A percentile compares a stretch with the other conserved stretches of the same genome.
These are phyloP conservation scores for Eurosta solidaginis DNA, from an alignment of 1,140 invertebrate genomes.

Conservation along the genomic window DNA sequence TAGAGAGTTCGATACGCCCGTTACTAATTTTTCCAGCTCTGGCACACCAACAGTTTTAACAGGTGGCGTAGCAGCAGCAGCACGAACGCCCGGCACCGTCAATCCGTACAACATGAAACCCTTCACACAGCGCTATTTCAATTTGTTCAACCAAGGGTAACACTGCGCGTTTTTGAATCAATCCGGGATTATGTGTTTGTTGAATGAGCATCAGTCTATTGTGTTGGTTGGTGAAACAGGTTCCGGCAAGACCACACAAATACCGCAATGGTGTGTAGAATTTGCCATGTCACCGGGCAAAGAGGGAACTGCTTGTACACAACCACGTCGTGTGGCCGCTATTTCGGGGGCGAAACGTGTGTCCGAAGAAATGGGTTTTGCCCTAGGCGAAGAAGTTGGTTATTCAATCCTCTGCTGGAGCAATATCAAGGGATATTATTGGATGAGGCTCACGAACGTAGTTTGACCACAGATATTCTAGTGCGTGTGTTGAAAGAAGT, in stretches of 20 bases:
- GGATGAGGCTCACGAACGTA: slow-evolving; percentile 97
- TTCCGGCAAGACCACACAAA: too few relatives aligned
- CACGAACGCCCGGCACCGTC: slow-evolving; percentile 50
- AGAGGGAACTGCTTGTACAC: too few relatives aligned
- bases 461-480: slow-evolving; percentile 92
- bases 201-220: slow-evolving; percentile 69
- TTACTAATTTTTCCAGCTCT: neutral
- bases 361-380: too few relatives aligned
- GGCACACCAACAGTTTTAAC: slow-evolving; percentile 54
- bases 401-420: too few relatives aligned
- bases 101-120: slow-evolving; percentile 77
- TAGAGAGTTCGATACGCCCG: neutral
- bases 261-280: slow-evolving; percentile 95
- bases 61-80: slow-evolving; percentile 59
- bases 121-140: slow-evolving; percentile 81
- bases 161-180: slow-evolving; percentile 97
- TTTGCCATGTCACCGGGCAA: slow-evolving; percentile 74
- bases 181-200: slow-evolving; percentile 92
- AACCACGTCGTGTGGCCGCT: too few relatives aligned
- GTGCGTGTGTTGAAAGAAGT: slow-evolving; percentile 81
- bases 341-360: too few relatives aligned
- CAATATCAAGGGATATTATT: slow-evolving; percentile 88
- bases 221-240: too few relatives aligned
- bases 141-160: slow-evolving; percentile 85
- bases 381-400: too few relatives aligned